Evolutionary conservation across 1,140 invertebrate genomes (phyloP).

Genomic region (Marisa cornuarietis): DNA sequence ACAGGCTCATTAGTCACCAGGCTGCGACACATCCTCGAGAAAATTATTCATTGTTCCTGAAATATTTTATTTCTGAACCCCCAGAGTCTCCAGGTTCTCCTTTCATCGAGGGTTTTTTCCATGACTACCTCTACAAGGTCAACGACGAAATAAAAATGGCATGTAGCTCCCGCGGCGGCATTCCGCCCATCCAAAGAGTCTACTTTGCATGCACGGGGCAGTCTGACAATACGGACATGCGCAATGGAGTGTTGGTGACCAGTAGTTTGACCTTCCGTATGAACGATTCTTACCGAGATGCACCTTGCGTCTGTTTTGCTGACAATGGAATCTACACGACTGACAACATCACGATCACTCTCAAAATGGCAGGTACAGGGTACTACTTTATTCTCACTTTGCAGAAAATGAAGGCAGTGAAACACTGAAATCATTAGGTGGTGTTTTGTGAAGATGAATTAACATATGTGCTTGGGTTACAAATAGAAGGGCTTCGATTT

Average conservation of each 20-base stretch:
- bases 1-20: not conserved
- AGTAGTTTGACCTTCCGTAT: not conserved
- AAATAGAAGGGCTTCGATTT: too few relatives aligned
- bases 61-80: not conserved
- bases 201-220: not conserved
- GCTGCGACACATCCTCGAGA: not conserved
- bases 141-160: not conserved
- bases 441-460: too few relatives aligned
- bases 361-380: not conserved
- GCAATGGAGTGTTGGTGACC: not conserved
- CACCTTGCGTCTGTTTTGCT: not conserved
- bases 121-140: not conserved
- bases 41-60: not conserved
- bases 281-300: not conserved
- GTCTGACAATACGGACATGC: not conserved
- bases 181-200: not conserved
- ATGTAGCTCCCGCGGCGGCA: not conserved
- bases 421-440: too few relatives aligned
- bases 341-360: not conserved
- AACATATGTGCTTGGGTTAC: too few relatives aligned
- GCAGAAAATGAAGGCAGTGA: too few relatives aligned
- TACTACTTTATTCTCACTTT: not conserved
- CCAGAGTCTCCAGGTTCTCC: not conserved
- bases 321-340: not conserved
- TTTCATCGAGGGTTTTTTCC: not conserved